Conservation (phyloP, 2,797 vertebrate genomes). For the Crocodylus rhombifer region DNA sequence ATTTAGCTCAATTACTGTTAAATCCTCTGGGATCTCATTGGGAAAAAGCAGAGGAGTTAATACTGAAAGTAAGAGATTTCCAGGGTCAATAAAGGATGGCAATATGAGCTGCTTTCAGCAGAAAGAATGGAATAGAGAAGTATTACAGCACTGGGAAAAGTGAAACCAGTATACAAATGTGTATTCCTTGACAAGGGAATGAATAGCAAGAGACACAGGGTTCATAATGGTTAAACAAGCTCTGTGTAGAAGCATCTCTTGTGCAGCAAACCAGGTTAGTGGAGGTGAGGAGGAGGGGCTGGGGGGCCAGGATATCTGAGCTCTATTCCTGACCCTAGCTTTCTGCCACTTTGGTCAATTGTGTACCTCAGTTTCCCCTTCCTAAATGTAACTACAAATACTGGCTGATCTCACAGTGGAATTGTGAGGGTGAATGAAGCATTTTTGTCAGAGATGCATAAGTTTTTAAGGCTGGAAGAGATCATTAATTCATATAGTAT, state of each 20-base stretch:
- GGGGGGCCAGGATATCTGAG: neutral
- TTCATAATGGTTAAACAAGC: slow-evolving; percentile 19
- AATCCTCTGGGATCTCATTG: neutral
- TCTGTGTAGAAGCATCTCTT: neutral
- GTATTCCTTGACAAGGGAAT: neutral
- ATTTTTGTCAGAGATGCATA: neutral
- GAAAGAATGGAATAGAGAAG: neutral
- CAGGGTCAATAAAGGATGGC: neutral
- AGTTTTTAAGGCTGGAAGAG: neutral
- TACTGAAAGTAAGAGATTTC: neutral
- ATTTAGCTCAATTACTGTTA: neutral
- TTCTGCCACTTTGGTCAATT: neutral
- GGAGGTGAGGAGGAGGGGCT: neutral
- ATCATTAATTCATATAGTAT: neutral
- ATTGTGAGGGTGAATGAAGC: neutral
- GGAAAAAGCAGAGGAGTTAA: neutral
- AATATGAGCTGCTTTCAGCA: neutral
- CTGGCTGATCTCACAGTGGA: neutral
- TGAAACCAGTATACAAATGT: neutral
- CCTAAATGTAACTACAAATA: neutral
- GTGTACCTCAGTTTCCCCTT: neutral
- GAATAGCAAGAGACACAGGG: neutral
- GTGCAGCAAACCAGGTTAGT: neutral
- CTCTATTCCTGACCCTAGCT: neutral
- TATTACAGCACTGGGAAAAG: neutral